phyloP scores from a whole-genome alignment of 2,113 vertebrate genomes.

The Panthera tigris region DNA sequence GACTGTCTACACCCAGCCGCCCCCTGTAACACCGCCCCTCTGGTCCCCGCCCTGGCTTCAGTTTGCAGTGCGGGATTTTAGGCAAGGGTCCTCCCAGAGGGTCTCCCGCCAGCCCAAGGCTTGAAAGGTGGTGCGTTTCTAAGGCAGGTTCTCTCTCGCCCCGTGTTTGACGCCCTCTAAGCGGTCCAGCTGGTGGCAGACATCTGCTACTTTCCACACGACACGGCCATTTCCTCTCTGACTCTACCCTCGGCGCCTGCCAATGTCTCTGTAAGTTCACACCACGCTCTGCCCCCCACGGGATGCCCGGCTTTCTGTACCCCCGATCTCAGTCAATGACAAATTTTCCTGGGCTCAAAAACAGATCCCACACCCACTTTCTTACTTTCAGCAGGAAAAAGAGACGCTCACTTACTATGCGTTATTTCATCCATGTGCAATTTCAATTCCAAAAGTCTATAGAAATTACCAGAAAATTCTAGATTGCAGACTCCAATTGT shows the following conservation, averaged over 20 bases:
- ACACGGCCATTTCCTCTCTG: background rate
- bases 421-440: background rate
- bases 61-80: background rate
- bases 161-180: fast-evolving
- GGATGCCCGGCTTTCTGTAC: too few relatives aligned
- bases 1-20: background rate
- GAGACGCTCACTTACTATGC: background rate
- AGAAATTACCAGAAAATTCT: background rate
- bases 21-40: background rate
- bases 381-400: background rate
- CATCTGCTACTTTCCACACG: background rate
- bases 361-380: background rate
- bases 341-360: background rate
- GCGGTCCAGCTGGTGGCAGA: background rate
- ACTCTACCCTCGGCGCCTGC: background rate
- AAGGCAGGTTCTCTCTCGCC: background rate
- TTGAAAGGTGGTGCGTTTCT: too few relatives aligned
- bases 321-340: too few relatives aligned
- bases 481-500: background rate
- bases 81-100: background rate
- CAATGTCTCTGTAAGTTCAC: background rate
- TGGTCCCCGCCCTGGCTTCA: background rate
- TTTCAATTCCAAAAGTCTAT: background rate
- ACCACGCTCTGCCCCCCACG: fast-evolving
- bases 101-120: fast-evolving